phyloP scores from a whole-genome alignment of 2,113 vertebrate genomes.

The Xyliphius kryptos region DNA sequence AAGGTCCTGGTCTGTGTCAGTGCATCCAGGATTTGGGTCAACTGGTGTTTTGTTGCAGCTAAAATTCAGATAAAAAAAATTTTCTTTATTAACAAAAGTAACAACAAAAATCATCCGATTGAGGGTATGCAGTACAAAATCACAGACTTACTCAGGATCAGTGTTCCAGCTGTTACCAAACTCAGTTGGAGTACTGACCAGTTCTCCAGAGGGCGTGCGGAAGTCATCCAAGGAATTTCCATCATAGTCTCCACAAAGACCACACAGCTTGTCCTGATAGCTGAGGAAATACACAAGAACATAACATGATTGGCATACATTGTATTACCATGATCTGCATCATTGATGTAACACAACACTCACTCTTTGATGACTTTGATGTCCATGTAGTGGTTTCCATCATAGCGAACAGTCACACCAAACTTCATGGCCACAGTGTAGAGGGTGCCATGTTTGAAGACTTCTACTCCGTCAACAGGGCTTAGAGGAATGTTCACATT shows the following conservation, averaged over 20 bases:
- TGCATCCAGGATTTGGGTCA: conserved; percentile 53
- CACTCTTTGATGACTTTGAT: conserved; percentile 66
- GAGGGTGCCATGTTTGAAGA: conserved; percentile 41
- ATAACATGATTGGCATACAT: background rate
- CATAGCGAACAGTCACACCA: conserved; percentile 65
- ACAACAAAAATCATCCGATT: too few relatives aligned
- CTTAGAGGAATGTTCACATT: conserved; percentile 41
- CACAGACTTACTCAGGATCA: conserved; percentile 54
- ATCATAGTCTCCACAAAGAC: conserved; percentile 68
- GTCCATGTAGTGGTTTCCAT: conserved; percentile 65
- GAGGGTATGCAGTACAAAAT: background rate
- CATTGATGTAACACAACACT: conserved; percentile 34
- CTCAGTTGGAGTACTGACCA: conserved; percentile 49
- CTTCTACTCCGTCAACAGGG: conserved; percentile 32
- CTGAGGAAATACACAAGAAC: conserved; percentile 37
- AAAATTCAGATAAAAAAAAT: conserved; percentile 2
- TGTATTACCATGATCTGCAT: too few relatives aligned
- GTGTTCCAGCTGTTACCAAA: conserved; percentile 71
- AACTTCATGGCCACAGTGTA: conserved; percentile 42
- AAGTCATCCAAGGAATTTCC: conserved; percentile 60
- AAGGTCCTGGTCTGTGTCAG: conserved; percentile 50
- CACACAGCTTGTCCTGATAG: conserved; percentile 59
- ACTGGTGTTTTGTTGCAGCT: conserved; percentile 62
- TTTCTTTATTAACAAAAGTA: background rate
- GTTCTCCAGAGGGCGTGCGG: conserved; percentile 57